Percentiles rank a stretch among this genome's conserved stretches.
phyloP scores from a whole-genome alignment of 2,113 vertebrate genomes.

The Ictalurus punctatus region DNA sequence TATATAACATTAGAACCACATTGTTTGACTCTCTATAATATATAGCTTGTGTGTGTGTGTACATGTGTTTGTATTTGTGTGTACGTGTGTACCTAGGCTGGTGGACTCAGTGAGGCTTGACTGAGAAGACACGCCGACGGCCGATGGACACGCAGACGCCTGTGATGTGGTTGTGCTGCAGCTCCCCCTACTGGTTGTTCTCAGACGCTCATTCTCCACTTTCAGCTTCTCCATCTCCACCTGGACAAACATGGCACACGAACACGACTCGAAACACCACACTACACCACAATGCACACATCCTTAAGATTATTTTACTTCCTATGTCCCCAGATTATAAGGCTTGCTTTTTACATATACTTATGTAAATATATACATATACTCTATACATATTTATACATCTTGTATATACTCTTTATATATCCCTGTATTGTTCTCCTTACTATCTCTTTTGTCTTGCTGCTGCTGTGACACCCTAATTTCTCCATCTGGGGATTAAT shows the following conservation, averaged over 20 bases:
- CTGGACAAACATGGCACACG: conserved; percentile 58
- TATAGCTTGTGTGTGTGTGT: not conserved
- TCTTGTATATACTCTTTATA: too few species aligned
- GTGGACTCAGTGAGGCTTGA: conserved; percentile 79
- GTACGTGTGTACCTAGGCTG: conserved; percentile 43
- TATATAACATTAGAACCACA: not conserved
- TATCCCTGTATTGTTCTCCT: too few species aligned
- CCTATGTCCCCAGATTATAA: not conserved
- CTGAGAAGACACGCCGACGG: conserved; percentile 53
- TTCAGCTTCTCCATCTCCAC: conserved; percentile 87
- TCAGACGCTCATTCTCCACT: conserved; percentile 82
- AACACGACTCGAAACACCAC: not conserved
- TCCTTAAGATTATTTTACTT: not conserved
- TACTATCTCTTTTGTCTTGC: too few species aligned
- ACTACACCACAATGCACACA: not conserved
- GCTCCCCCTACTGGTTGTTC: conserved; percentile 78
- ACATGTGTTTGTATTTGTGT: not conserved
- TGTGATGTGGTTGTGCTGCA: conserved; percentile 81
- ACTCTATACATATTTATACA: too few species aligned
- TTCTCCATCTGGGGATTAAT: too few species aligned
- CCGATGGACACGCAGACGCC: conserved; percentile 78
- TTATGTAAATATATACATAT: too few species aligned
- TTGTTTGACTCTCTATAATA: not conserved
- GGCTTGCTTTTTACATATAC: not conserved
- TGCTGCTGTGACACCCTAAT: too few species aligned